A percentile compares a stretch with the other conserved stretches of the same genome.
These are phyloP conservation scores for Zapornia atra DNA, from an alignment of 2,113 vertebrate species.

Conservation along the genomic window DNA sequence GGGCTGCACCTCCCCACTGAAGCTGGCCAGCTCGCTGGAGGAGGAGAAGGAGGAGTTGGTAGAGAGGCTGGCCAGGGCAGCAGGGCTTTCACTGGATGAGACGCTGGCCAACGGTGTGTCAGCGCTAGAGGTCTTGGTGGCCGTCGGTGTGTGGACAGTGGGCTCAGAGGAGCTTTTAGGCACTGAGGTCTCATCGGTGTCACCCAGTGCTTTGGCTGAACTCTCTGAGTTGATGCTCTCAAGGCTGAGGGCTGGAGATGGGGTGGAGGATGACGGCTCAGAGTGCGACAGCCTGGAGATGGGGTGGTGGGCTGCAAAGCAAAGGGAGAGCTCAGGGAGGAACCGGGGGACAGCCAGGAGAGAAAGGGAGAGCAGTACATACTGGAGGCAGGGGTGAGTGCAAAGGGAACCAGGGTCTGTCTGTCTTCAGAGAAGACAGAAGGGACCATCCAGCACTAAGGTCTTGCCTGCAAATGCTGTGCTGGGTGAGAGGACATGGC, in stretches of 20 bases:
- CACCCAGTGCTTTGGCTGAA: conserved; percentile 69
- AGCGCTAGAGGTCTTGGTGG: neutral
- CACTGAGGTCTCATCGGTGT: conserved; percentile 40
- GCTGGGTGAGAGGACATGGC: neutral
- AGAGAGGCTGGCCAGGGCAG: conserved; percentile 58
- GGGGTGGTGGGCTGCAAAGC: conserved; percentile 67
- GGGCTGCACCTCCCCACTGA: neutral
- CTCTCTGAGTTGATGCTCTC: conserved; percentile 88
- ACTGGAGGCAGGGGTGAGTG: neutral
- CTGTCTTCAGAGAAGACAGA: neutral
- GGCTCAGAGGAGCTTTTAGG: conserved; percentile 88
- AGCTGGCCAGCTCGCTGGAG: conserved; percentile 65
- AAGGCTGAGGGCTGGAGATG: conserved; percentile 90
- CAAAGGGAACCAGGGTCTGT: neutral
- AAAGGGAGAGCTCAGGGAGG: conserved; percentile 10
- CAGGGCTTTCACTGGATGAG: conserved; percentile 19
- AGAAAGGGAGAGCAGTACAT: neutral
- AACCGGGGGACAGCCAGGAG: neutral
- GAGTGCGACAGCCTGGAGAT: conserved; percentile 80
- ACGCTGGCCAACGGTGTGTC: neutral
- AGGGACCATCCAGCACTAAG: neutral
- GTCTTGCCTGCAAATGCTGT: neutral
- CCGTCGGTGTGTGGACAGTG: conserved; percentile 74
- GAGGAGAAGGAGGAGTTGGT: conserved; percentile 71
- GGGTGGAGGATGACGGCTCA: conserved; percentile 88